These are phyloP conservation scores for Tryphoninae sp. DNA, from an alignment of 2,888 invertebrate genomes.

Conservation along the genomic window DNA sequence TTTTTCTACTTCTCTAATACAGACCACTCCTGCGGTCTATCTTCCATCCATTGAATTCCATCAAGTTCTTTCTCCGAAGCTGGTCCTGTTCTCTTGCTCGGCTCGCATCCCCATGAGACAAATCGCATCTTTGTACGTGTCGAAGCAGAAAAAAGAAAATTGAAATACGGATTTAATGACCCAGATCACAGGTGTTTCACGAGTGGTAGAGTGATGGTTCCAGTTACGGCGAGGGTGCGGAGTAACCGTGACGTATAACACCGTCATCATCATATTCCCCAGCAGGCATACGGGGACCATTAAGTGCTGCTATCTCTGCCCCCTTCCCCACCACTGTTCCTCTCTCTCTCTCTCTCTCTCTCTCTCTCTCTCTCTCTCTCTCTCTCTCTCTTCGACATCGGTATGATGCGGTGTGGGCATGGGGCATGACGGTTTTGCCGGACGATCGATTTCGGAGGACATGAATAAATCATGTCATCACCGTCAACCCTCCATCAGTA, in stretches of 20 bases:
- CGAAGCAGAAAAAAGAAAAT: slow-evolving; percentile 23
- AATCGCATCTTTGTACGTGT: slow-evolving; percentile 2
- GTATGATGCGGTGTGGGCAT: slow-evolving; percentile 51
- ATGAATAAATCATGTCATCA: slow-evolving; percentile 70
- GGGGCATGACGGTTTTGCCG: slow-evolving; percentile 58
- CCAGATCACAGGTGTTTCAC: slow-evolving; percentile 38
- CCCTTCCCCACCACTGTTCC: not conserved
- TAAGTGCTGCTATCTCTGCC: slow-evolving; percentile 58
- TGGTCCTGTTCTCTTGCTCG: not conserved
- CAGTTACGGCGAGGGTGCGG: slow-evolving; percentile 41
- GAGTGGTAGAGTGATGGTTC: slow-evolving; percentile 12
- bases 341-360: too few species aligned
- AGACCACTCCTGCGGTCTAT: slow-evolving; percentile 6
- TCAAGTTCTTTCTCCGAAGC: slow-evolving; percentile 2
- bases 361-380: too few species aligned
- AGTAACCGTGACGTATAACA: slow-evolving; percentile 59
- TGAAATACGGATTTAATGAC: slow-evolving; percentile 44
- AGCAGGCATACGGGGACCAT: slow-evolving; percentile 58
- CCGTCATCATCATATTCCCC: slow-evolving; percentile 59
- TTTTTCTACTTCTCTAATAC: slow-evolving; percentile 19
- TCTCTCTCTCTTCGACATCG: slow-evolving; percentile 15
- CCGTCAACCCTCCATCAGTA: slow-evolving; percentile 67
- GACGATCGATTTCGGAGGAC: slow-evolving; percentile 65
- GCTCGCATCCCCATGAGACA: not conserved
- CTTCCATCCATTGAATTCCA: not conserved